These are phyloP conservation scores for Heliconius erato DNA, from an alignment of 2,888 invertebrate species.

Conservation along the genomic window DNA sequence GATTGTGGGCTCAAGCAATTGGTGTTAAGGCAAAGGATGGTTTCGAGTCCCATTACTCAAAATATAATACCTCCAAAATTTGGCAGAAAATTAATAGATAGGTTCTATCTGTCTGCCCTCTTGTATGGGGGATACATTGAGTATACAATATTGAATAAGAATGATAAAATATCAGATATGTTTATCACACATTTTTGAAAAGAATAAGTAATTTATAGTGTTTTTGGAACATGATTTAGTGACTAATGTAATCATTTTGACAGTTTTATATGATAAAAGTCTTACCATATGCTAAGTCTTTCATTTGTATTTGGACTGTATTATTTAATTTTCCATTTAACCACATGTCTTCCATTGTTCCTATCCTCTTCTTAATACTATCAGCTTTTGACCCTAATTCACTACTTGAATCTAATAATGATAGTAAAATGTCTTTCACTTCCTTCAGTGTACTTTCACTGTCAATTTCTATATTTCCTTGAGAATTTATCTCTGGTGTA, in stretches of 20 bases:
- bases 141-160: background rate
- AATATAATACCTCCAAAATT: too few relatives aligned
- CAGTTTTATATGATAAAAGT: too few relatives aligned
- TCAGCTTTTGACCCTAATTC: slow-evolving; percentile 78
- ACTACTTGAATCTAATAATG: slow-evolving; percentile 69
- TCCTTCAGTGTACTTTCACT: slow-evolving; percentile 68
- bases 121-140: background rate
- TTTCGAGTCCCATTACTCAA: too few relatives aligned
- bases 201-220: background rate
- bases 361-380: slow-evolving; percentile 84
- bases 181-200: background rate
- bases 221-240: background rate
- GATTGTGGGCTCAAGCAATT: too few relatives aligned
- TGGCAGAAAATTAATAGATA: too few relatives aligned
- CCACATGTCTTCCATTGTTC: slow-evolving; percentile 86
- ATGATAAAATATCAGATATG: background rate
- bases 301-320: slow-evolving; percentile 79
- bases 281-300: slow-evolving; percentile 84
- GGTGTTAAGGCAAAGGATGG: too few relatives aligned
- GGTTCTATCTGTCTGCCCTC: too few relatives aligned
- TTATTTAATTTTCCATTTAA: slow-evolving; percentile 81
- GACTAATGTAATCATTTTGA: too few relatives aligned
- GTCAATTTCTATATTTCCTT: slow-evolving; percentile 58
- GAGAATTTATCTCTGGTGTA: slow-evolving; percentile 33
- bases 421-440: slow-evolving; percentile 69